A percentile compares a stretch with the other conserved stretches of the same genome.
Evolutionary conservation across 2,888 invertebrate species (phyloP).

Genomic region (Odontothrips loti): DNA sequence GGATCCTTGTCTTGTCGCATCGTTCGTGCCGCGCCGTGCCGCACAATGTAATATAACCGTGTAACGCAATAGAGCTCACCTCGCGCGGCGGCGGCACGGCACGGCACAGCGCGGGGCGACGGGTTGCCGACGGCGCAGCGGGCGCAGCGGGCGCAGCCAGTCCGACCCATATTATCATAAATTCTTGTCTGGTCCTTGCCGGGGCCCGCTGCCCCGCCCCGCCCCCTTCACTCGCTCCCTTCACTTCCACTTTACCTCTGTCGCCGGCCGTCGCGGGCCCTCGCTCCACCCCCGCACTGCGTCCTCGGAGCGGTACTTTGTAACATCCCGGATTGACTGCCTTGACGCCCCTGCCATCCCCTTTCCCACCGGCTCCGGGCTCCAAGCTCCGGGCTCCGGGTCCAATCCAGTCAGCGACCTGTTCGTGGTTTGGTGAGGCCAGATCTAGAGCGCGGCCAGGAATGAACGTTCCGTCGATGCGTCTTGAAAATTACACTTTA

Average conservation of each 20-base stretch:
- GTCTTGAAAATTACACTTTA: conserved; percentile 13
- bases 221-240: neutral
- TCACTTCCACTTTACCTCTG: neutral
- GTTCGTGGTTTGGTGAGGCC: too few species aligned
- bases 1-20: too few species aligned
- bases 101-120: neutral
- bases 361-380: too few species aligned
- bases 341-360: too few species aligned
- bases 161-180: conserved; percentile 26
- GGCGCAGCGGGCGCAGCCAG: neutral
- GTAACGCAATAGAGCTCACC: conserved; percentile 17
- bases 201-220: neutral
- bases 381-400: too few species aligned
- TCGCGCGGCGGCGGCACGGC: neutral
- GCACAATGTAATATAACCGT: conserved; percentile 17
- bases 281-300: neutral
- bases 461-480: neutral
- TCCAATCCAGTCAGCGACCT: too few species aligned
- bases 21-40: neutral
- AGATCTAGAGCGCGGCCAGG: neutral
- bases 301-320: neutral
- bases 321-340: neutral
- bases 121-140: neutral
- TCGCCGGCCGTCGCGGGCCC: neutral
- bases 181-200: neutral